phyloP scores from a whole-genome alignment of 2,113 vertebrate genomes.

The Cranoglanis bouderius region DNA sequence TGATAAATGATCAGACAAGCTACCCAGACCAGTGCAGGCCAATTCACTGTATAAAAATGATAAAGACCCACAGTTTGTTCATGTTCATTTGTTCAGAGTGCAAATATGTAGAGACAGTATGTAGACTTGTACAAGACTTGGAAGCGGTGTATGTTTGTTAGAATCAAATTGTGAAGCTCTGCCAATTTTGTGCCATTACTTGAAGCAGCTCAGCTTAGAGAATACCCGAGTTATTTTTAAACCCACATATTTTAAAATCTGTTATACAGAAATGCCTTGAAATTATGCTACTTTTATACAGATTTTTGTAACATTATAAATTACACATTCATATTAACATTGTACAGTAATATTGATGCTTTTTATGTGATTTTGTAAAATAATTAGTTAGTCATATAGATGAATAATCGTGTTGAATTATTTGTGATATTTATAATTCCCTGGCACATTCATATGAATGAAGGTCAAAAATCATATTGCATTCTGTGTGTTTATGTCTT shows the following conservation, averaged over 20 bases:
- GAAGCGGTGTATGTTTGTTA: conserved; percentile 18
- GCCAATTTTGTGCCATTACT: conserved; percentile 17
- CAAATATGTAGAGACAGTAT: conserved; percentile 46
- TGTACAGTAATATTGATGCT: conserved; percentile 6
- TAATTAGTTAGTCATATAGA: not conserved
- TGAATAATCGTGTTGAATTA: conserved; percentile 3
- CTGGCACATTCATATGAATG: not conserved
- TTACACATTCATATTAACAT: not conserved
- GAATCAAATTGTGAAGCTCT: conserved; percentile 11
- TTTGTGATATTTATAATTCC: not conserved
- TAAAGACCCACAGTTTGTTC: not conserved
- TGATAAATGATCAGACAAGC: conserved; percentile 51
- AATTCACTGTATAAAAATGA: not conserved
- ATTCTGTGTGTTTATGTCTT: conserved; percentile 15
- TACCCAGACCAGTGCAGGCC: conserved; percentile 7
- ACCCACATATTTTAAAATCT: conserved; percentile 2
- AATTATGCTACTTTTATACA: conserved; percentile 20
- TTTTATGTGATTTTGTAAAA: conserved; percentile 25
- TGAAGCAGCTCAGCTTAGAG: not conserved
- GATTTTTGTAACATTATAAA: conserved; percentile 11
- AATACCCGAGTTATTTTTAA: not conserved
- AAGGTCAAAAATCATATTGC: conserved; percentile 5
- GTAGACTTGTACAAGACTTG: conserved; percentile 9
- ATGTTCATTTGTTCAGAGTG: conserved; percentile 1
- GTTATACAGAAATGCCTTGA: conserved; percentile 13